A percentile compares a stretch with the other conserved stretches of the same genome.
Evolutionary conservation across 2,113 vertebrate genomes (phyloP).

Genomic region (Myanophis thanlyinensis): DNA sequence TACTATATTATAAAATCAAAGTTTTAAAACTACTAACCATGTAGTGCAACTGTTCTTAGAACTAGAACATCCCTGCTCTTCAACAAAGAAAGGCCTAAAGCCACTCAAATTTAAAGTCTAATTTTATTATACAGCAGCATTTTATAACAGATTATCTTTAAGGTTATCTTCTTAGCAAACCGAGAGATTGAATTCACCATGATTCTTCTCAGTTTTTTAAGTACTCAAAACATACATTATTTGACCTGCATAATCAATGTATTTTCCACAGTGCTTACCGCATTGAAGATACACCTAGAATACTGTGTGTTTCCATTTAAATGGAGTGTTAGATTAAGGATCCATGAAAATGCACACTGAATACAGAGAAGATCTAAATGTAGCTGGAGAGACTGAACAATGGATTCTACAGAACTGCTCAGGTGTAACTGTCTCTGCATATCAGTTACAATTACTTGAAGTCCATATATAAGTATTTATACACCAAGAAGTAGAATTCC

Average conservation of each 20-base stretch:
- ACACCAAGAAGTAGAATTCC: not conserved
- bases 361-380: not conserved
- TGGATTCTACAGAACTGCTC: conserved; percentile 26
- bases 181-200: not conserved
- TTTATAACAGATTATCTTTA: not conserved
- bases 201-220: not conserved
- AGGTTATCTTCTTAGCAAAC: not conserved
- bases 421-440: conserved; percentile 4
- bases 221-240: not conserved
- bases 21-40: conserved; percentile 33
- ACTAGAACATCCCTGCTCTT: not conserved
- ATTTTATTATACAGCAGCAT: conserved; percentile 27
- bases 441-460: not conserved
- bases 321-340: conserved; percentile 1
- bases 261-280: not conserved
- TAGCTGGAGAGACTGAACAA: not conserved
- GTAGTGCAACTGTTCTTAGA: not conserved
- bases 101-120: not conserved
- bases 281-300: conserved; percentile 25
- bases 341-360: not conserved
- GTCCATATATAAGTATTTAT: not conserved
- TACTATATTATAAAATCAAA: not conserved
- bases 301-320: conserved; percentile 1
- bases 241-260: not conserved
- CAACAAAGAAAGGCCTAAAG: not conserved